A percentile compares a stretch with the other conserved stretches of the same genome.
phyloP scores from a whole-genome alignment of 2,113 vertebrate genomes.

The Struthidea cinerea region DNA sequence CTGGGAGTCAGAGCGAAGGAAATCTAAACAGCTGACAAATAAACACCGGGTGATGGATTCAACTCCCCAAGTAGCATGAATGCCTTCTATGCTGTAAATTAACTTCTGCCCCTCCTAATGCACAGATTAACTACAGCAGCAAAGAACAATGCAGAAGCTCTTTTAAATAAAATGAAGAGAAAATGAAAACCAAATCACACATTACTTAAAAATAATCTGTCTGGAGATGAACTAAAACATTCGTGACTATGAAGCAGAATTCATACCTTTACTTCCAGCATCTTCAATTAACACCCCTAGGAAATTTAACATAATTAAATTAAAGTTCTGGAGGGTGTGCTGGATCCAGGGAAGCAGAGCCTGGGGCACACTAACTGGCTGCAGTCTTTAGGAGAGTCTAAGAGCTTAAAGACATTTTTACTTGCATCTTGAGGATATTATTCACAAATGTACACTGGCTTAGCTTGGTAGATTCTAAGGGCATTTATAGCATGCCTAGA shows the following conservation, averaged over 20 bases:
- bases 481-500: neutral
- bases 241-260: neutral
- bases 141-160: neutral
- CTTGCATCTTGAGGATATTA: slow-evolving; percentile 22
- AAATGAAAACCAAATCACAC: neutral
- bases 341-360: neutral
- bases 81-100: neutral
- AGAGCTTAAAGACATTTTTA: neutral
- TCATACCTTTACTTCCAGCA: neutral
- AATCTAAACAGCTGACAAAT: slow-evolving; percentile 45
- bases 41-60: slow-evolving; percentile 12
- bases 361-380: neutral
- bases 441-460: neutral
- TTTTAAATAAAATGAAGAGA: neutral
- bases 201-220: neutral
- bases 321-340: neutral
- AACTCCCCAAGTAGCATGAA: neutral
- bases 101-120: neutral
- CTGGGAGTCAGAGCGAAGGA: neutral
- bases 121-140: neutral
- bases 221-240: neutral
- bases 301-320: neutral
- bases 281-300: neutral
- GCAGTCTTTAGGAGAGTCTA: neutral
- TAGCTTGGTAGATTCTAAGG: neutral